Base-by-base conservation (phyloP, 2,797 vertebrate genomes). In the Garrulus glandarius region DNA sequence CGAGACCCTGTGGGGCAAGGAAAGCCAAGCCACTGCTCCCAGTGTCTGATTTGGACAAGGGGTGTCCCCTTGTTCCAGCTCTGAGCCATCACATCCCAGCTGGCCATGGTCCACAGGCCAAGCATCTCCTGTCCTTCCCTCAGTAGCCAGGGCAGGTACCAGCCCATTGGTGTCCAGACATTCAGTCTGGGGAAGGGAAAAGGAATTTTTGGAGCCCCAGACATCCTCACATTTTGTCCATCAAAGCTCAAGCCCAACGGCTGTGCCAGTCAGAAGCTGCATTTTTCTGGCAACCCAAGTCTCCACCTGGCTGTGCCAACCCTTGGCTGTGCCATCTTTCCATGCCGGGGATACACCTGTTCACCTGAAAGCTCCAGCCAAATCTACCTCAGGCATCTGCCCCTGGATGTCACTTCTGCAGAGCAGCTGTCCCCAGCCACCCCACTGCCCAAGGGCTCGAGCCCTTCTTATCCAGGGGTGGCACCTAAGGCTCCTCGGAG, bases 191-290 rank as follows among this genome's bases (percentile, higher is more conserved):
- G 50, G 20, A 69, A 67, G 9, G 5, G 5, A 82, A 93, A 92
- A 69, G 32, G 36, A 41, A n/a, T 20, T 76, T 87, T 8, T 94
- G 67, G 49, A 89, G 43, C 14, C n/a, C 11, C 29, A 43, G 75
- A 41, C 16, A 34, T 20, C 36, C 5, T 69, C 23, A 29, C 11
- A 7, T 39, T 65, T 56, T 55, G 27, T 41, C 26, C 11, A 26
- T 13, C 50, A 64, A 63, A 81, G 30, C 19, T 57, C 53, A 84
- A 57, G 63, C 30, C 39, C 59, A 18, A 2, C 2, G 14, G 23
- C 27, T 1, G 0, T 0, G 0, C 15, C 34, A 46, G 24, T 24
- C 5, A 1, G 57, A 76, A 79, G 11, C 8, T 36, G 39, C 8
- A 18, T 70, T 80, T 29, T 76, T 68, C 39, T 63, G 44, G 20